Conservation (phyloP, 1,140 invertebrate species). For the Drosophila albomicans region DNA sequence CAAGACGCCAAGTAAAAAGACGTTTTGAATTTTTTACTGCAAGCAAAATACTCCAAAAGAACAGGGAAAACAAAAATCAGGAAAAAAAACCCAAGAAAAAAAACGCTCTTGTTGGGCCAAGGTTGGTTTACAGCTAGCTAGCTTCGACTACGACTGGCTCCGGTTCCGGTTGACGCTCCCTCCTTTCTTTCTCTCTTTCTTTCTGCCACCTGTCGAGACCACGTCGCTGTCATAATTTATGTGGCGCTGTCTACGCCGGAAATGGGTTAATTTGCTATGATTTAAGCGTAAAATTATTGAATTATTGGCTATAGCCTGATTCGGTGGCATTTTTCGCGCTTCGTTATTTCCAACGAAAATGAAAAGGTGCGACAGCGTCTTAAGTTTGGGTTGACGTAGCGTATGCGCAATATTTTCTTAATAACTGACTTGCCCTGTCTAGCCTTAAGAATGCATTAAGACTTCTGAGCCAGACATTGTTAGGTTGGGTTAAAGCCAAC, state of each 20-base stretch:
- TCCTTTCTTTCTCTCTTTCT: no score
- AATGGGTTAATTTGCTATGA: slow-evolving; percentile 84
- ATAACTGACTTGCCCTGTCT: slow-evolving; percentile 22
- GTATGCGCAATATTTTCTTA: slow-evolving; percentile 54
- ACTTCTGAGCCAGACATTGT: slow-evolving; percentile 19
- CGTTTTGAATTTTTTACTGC: slow-evolving; percentile 56
- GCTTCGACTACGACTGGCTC: slow-evolving; percentile 10
- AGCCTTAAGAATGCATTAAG: slow-evolving; percentile 62
- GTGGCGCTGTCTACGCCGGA: slow-evolving; percentile 79
- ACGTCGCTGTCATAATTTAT: slow-evolving; percentile 75
- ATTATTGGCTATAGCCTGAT: slow-evolving; percentile 73
- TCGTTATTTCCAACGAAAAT: slow-evolving; percentile 36
- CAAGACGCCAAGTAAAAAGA: slow-evolving; percentile 54
- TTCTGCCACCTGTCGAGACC: slow-evolving; percentile 10
- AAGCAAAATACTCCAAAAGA: slow-evolving; percentile 21
- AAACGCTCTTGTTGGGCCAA: slow-evolving; percentile 2
- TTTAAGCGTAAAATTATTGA: slow-evolving; percentile 83
- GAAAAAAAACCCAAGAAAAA: no score
- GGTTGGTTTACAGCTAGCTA: not conserved
- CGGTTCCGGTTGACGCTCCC: slow-evolving; percentile 13
- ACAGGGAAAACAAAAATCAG: slow-evolving; percentile 3
- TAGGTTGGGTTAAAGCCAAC: slow-evolving; percentile 19
- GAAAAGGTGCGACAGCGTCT: slow-evolving; percentile 39
- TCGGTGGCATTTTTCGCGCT: slow-evolving; percentile 64
- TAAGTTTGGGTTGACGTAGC: slow-evolving; percentile 3